A percentile compares a stretch with the other conserved stretches of the same genome.
Conservation (phyloP, 2,797 vertebrate genomes). For the Hephaestus fuliginosus region DNA sequence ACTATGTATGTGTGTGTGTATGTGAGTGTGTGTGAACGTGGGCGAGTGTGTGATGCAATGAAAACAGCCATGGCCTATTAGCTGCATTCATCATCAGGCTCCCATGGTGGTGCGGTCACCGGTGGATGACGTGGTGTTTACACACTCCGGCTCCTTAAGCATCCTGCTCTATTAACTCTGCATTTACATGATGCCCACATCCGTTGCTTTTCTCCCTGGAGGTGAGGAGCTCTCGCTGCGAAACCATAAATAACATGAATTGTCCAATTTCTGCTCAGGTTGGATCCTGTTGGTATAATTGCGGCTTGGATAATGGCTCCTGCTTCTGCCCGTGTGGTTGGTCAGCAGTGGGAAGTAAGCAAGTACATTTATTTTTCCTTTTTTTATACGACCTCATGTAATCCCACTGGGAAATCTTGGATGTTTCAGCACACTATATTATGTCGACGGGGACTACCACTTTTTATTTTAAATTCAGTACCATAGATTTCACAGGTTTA, state of each 20-base stretch:
- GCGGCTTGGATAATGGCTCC: constrained; percentile 60
- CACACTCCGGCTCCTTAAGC: constrained; percentile 59
- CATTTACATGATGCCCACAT: constrained; percentile 68
- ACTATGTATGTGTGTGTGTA: constrained; percentile 14
- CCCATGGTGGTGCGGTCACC: constrained; percentile 52
- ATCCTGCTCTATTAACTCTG: constrained; percentile 59
- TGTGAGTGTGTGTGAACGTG: constrained; percentile 20
- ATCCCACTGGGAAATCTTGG: neutral
- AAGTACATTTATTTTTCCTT: constrained; percentile 20
- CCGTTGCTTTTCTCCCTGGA: constrained; percentile 43
- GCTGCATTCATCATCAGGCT: constrained; percentile 70
- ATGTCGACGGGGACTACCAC: neutral
- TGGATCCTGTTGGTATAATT: constrained; percentile 61
- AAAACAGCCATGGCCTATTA: constrained; percentile 59
- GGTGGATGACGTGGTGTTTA: constrained; percentile 62
- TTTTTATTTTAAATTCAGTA: too few relatives aligned
- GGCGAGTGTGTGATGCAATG: constrained; percentile 16
- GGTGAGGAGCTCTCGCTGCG: constrained; percentile 33
- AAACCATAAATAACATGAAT: constrained; percentile 65
- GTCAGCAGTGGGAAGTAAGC: constrained; percentile 12
- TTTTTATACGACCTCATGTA: neutral
- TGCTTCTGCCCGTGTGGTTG: constrained; percentile 31
- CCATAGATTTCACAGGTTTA: neutral
- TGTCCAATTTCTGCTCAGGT: constrained; percentile 63
- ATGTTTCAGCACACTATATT: neutral